These are phyloP conservation scores for Bostrychus sinensis DNA, from an alignment of 2,113 vertebrate genomes.

Conservation along the genomic window DNA sequence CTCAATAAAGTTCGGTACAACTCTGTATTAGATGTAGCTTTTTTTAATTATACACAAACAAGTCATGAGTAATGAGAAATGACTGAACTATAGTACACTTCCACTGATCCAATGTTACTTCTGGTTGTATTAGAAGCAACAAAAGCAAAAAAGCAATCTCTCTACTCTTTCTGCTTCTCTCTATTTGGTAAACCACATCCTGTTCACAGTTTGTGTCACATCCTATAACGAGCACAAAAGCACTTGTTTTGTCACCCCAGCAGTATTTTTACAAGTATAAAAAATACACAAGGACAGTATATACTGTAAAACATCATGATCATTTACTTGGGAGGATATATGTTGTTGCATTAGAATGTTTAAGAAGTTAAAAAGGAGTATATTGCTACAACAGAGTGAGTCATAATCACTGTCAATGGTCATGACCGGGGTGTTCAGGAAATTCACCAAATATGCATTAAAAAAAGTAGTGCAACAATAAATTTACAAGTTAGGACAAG, in stretches of 20 bases:
- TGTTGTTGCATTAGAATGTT: neutral
- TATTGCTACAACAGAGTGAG: neutral
- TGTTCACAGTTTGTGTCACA: constrained; percentile 64
- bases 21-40: neutral
- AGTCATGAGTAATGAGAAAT: neutral
- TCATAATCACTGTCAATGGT: too few relatives aligned
- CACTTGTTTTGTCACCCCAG: constrained; percentile 52
- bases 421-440: too few relatives aligned
- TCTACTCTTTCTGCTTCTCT: constrained; percentile 35
- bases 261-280: constrained; percentile 1
- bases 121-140: constrained; percentile 22
- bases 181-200: constrained; percentile 81
- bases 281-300: constrained; percentile 1
- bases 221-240: constrained; percentile 54
- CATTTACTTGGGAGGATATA: neutral
- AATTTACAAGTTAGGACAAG: too few relatives aligned
- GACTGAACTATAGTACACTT: neutral
- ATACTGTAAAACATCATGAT: too few relatives aligned
- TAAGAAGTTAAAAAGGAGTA: neutral
- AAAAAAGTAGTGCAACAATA: too few relatives aligned
- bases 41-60: too few relatives aligned
- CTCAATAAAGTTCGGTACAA: neutral
- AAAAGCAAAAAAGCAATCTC: constrained; percentile 41
- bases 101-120: constrained; percentile 1
- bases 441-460: too few relatives aligned